These are phyloP conservation scores for Aromia moschata DNA, from an alignment of 2,888 invertebrate genomes.

Conservation along the genomic window DNA sequence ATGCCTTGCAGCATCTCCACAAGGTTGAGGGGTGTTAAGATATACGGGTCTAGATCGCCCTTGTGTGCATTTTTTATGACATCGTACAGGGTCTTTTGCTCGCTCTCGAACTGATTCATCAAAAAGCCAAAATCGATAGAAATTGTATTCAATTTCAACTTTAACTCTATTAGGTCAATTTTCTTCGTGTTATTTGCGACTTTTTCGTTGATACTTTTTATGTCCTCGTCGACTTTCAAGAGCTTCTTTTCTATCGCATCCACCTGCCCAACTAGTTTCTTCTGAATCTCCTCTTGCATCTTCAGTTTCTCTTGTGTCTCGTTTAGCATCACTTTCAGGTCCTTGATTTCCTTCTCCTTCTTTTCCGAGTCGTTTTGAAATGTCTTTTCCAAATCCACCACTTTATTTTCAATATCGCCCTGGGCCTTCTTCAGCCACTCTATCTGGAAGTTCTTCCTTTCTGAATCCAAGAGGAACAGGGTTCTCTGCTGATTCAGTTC, in stretches of 20 bases:
- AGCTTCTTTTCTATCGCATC: constrained; percentile 13
- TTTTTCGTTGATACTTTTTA: constrained; percentile 10
- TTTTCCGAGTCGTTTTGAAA: constrained; percentile 13
- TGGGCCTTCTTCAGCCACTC: constrained; percentile 11
- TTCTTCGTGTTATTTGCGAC: constrained; percentile 5
- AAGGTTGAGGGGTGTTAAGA: constrained; percentile 21
- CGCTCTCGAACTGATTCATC: constrained; percentile 11
- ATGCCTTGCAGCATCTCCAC: constrained; percentile 18
- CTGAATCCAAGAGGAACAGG: constrained; percentile 21
- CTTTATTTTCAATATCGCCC: constrained; percentile 9
- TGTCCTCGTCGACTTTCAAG: not conserved
- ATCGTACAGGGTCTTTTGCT: constrained; percentile 19
- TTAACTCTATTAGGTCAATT: constrained; percentile 1
- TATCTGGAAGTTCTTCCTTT: constrained; percentile 19
- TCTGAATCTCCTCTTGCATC: constrained; percentile 9
- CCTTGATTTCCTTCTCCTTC: constrained; percentile 25
- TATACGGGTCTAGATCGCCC: constrained; percentile 21
- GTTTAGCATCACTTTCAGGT: constrained; percentile 9
- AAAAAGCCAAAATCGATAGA: constrained; percentile 19
- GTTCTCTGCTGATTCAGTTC: constrained; percentile 18
- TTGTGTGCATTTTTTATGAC: constrained; percentile 21
- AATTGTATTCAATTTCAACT: constrained; percentile 15
- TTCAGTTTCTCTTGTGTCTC: constrained; percentile 19
- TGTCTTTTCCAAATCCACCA: constrained; percentile 3
- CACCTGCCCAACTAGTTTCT: constrained; percentile 4